Evolutionary conservation across 1,140 invertebrate genomes (phyloP).

Genomic region (Belonocnema kinseyi): DNA sequence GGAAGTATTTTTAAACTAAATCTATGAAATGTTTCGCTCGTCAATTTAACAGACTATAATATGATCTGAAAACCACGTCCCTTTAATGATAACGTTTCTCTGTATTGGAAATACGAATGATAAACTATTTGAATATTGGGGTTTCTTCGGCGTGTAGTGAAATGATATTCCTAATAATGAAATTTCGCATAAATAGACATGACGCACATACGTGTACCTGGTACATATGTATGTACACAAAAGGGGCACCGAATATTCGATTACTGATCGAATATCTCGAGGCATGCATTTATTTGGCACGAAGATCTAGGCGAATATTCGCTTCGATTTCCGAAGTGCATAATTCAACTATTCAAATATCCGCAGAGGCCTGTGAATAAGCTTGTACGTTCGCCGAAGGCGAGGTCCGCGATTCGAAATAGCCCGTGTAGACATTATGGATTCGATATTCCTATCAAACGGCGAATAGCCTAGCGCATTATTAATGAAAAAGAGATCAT

Average conservation of each 20-base stretch:
- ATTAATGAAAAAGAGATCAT: constrained; percentile 17
- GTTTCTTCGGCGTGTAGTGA: too few relatives aligned
- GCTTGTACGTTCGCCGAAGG: constrained; percentile 17
- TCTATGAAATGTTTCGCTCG: too few relatives aligned
- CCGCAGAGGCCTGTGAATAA: constrained; percentile 20
- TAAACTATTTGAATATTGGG: too few relatives aligned
- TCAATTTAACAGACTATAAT: too few relatives aligned
- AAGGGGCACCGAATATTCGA: constrained; percentile 1
- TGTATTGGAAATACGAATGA: too few relatives aligned
- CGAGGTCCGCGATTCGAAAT: constrained; percentile 19
- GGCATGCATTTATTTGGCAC: constrained; percentile 26
- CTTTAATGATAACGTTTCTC: too few relatives aligned
- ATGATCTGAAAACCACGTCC: too few relatives aligned
- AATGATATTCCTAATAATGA: neutral
- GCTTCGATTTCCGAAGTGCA: constrained; percentile 29
- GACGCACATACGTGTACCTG: neutral
- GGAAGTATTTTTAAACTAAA: too few relatives aligned
- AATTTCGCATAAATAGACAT: neutral
- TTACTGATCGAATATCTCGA: constrained; percentile 29
- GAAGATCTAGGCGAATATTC: constrained; percentile 11
- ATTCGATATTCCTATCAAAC: neutral
- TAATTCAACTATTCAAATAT: constrained; percentile 31
- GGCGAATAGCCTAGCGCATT: neutral
- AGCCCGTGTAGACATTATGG: constrained; percentile 5
- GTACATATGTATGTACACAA: constrained; percentile 24